Base-by-base conservation (phyloP, 2,113 vertebrate species). In the Esox niger region DNA sequence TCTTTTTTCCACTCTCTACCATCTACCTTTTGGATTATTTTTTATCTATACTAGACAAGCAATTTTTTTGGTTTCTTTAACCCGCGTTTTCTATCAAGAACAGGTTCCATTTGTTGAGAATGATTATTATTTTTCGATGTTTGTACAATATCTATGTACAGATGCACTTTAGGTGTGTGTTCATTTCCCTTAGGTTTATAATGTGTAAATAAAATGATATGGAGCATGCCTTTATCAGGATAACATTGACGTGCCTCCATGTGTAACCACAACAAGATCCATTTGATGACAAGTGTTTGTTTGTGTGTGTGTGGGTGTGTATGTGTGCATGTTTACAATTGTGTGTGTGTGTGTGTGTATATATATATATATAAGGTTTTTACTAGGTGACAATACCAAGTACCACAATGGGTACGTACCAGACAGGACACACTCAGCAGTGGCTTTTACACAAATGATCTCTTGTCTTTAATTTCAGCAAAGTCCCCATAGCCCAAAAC, bases 1-100 rank as follows among this genome's bases (percentile, higher is more conserved):
- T 94, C 90, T 90, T 92, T 80, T 81, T 79, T 84, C 81, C 80
- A 78, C 71, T 72, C 23, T 49, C 58, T 57, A 77, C 64, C 64
- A 68, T 77, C 66, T 65, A 69, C 74, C 69, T 87, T 80, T 84
- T 75, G 73, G 78, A 68, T 68, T 71, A 62, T 74, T 84, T 87
- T 85, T 70, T 70, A 80, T 86, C 73, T 70, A 77, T 82, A 76
- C 73, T 65, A 73, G 33, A 30, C 25, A 27, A 21, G 31, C 52
- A 8, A 67, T 64, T 70, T 73, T 62, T 73, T 62, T 56, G 31
- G 23, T 71, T 43, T 76, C 70, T 71, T 74, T 73, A 68, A 85
- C 26, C 31, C n/a, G 73, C 33, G 73, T 79, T 79, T 80, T 71
- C 71, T 2, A 23, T 59, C 73, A 75, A 82, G 77, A 81, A 76